Base-by-base conservation (phyloP, 2,113 vertebrate species). In the Anhinga anhinga region DNA sequence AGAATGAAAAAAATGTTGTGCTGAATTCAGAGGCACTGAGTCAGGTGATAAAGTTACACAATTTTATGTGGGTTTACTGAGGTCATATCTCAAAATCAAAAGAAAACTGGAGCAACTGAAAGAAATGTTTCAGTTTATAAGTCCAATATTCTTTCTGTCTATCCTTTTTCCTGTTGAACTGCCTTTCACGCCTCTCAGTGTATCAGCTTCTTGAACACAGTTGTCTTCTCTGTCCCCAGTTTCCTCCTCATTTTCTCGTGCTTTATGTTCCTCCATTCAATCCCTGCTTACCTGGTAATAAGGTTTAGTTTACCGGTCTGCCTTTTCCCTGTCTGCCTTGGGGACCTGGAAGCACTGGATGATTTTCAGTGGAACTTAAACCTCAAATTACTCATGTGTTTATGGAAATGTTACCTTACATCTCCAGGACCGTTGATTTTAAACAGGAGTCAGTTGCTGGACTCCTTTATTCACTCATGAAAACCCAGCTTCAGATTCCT, bases 381-480 rank as follows among this genome's bases (percentile, higher is more conserved):
- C 74, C 89, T 82, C 62, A 91, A 72, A 95, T 93, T 86, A 85
- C 66, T 91, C 53, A 22, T 44, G 45, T 82, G 62, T 95, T 94
- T 79, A 85, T 85, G 66, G 84, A 82, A 95, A 88, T n/a, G 87
- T 91, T 94, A 88, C 69, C 89, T 90, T 85, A 77, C 53, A 58
- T 95, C 91, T 96, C 93, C 84, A 95, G 62, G 49, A 89, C 66
- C 49, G 66, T 9, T 97, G 73, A 85, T 94, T 96, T 95, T 95
- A 78, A 88, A 55, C 55, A 80, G 78, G 55, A 97, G 74, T 85
- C 93, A 85, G 42, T 80, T 87, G 76, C 50, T 84, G 87, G 88
- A 55, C 61, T 95, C 50, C 67, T 66, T 95, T 47, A 82, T 42
- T 70, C 42, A 18, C 71, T 90, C 66, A 23, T 85, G 84, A 96